Evolutionary conservation across 2,888 invertebrate genomes (phyloP), one percentile per base, ranked within the genome.

Genomic region (Drosophila birchii): DNA sequence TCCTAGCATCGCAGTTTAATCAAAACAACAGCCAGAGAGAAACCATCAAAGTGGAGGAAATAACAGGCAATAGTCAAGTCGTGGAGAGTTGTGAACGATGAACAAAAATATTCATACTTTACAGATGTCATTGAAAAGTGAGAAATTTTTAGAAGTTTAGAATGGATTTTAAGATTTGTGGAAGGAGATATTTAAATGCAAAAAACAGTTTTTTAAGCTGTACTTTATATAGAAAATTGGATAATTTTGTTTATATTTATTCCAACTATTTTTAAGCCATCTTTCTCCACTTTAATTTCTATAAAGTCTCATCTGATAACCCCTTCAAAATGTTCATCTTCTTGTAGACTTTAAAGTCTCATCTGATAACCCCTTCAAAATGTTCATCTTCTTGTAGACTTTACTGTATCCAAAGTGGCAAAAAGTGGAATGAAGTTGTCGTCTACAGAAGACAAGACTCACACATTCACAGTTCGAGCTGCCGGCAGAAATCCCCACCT

Each of bases 361-460:
- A n/a, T n/a, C n/a, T n/a, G n/a, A n/a, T n/a, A n/a, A n/a, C n/a
- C n/a, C n/a, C n/a, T n/a, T n/a, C 5, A 47, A 49, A 6, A 58
- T 16, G 41, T 63, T 8, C 8, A 12, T 9, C 26, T 9, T 12
- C 9, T 23, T 20, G 2, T 18, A 18, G 49, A n/a, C 64, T 51
- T 14, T 43, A 43, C 49, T 60, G 64, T 64, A 20, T 9, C 20
- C 18, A 43, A 36, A 56, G 56, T 44, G 61, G 61, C 43, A 18
- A 36, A 26, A 34, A 36, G 64, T 43, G 64, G 29, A 64, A 51
- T 64, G 49, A 41, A 64, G 64, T 60, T 66, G 61, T 66, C 64
- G n/a, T 41, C 51, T 11, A 29, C 64, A 66, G 39, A 49, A 68
- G 55, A 54, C 64, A 67, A 47, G 32, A 45, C 29, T 20, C 49